phyloP scores from a whole-genome alignment of 2,113 vertebrate genomes.

The Eira barbara region DNA sequence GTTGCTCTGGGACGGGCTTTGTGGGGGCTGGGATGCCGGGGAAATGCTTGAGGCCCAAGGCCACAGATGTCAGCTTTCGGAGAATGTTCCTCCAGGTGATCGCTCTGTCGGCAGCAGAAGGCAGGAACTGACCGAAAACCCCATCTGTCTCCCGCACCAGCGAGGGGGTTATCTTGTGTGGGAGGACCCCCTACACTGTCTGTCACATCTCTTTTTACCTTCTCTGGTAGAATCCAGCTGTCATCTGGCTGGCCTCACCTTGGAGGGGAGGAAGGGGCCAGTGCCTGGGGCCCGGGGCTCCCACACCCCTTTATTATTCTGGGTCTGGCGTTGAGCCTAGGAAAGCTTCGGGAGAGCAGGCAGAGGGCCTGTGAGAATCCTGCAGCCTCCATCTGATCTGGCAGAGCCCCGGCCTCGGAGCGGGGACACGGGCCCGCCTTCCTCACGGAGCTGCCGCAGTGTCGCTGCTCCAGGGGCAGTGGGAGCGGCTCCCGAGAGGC shows the following conservation, averaged over 20 bases:
- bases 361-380: neutral
- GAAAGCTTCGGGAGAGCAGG: neutral
- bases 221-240: neutral
- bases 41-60: neutral
- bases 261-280: neutral
- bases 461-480: neutral
- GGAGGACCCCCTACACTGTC: too few relatives aligned
- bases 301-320: neutral
- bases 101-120: neutral
- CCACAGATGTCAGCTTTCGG: neutral
- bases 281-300: neutral
- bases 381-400: neutral
- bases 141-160: too few relatives aligned
- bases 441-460: neutral
- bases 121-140: neutral
- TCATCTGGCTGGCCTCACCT: neutral
- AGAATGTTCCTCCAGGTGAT: neutral
- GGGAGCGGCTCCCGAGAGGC: neutral
- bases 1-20: neutral
- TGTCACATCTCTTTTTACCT: neutral
- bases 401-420: neutral
- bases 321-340: neutral
- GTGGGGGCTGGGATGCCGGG: neutral
- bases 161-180: neutral
- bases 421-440: neutral